These are phyloP conservation scores for Apus apus DNA, from an alignment of 2,113 vertebrate genomes.

Conservation along the genomic window DNA sequence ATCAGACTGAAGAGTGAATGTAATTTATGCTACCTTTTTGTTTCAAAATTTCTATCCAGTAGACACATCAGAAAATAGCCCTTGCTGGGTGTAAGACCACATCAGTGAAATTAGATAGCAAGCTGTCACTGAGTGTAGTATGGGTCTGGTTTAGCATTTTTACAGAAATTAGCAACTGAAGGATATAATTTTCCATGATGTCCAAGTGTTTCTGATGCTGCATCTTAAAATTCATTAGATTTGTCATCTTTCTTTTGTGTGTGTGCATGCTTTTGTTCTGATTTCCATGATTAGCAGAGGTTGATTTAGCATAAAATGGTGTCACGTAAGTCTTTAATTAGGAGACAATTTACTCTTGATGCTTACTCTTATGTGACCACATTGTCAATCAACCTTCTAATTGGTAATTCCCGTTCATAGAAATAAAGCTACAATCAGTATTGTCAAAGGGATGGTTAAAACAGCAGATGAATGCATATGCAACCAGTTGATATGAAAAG, in stretches of 20 bases:
- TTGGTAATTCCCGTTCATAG: conserved; percentile 8
- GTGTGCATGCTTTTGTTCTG: background rate
- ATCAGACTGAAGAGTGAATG: background rate
- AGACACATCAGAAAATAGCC: background rate
- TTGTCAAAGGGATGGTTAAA: conserved; percentile 37
- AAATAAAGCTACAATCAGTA: conserved; percentile 23
- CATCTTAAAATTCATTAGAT: background rate
- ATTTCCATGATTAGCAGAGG: background rate
- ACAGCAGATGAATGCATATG: background rate
- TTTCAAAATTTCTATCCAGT: background rate
- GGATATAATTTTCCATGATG: background rate
- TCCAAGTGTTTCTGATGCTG: background rate
- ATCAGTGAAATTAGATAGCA: background rate
- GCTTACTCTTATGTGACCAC: conserved; percentile 32
- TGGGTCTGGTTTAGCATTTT: background rate
- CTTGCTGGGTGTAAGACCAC: background rate
- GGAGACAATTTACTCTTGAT: conserved; percentile 32
- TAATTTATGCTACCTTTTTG: background rate
- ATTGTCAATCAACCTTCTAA: conserved; percentile 43
- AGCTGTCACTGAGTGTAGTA: background rate
- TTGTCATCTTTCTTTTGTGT: background rate
- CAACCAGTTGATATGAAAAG: conserved; percentile 14
- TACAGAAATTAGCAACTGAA: background rate
- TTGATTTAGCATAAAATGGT: conserved; percentile 3
- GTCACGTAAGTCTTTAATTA: conserved; percentile 24